Evolutionary conservation across 2,797 vertebrate species (phyloP), one percentile per base, ranked within the genome.

Genomic region (Dermochelys coriacea): DNA sequence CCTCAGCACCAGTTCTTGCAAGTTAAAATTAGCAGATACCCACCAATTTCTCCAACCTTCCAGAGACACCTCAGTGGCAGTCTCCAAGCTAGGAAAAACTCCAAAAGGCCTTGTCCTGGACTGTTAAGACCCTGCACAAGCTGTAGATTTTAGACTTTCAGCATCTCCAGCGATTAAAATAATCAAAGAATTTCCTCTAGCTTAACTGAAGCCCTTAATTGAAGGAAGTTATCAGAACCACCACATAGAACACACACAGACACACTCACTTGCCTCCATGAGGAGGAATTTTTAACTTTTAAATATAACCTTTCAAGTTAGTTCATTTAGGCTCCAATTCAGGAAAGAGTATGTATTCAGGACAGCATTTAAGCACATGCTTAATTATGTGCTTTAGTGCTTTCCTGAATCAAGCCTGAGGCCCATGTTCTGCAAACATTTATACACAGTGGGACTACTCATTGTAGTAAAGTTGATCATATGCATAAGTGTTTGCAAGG

Each of bases 251-350:
- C 75, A 37, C 92, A 96, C 96, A 84, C 91, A 94, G 93, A 96
- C 89, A 88, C 84, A 57, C 88, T 84, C 90, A 88, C 77, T 94
- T 96, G 96, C 68, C 92, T 94, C 86, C 88, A 82, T 91, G 95
- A 95, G 84, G 96, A 88, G 93, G 90, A 94, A 96, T 91, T 96
- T 96, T 96, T 93, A 97, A 97, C 96, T 97, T 97, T 97, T 29
- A 97, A 95, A 96, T 96, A 96, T 92, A 94, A 95, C 95, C 95
- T 95, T 87, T 84, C 55, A 87, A 50, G 0, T 97, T 96, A 89
- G 90, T 84, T 96, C 90, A 91, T 94, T 96, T 87, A 79, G 85
- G 92, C 93, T 1, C 0, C 55, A 86, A 94, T 75, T 75, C 93
- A 97, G 90, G 89, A 94, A 94, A 94, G 96, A 94, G 94, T 90